A percentile compares a stretch with the other conserved stretches of the same genome.
Evolutionary conservation across 1,140 invertebrate species (phyloP).

Genomic region (Trinorchestia longiramus): DNA sequence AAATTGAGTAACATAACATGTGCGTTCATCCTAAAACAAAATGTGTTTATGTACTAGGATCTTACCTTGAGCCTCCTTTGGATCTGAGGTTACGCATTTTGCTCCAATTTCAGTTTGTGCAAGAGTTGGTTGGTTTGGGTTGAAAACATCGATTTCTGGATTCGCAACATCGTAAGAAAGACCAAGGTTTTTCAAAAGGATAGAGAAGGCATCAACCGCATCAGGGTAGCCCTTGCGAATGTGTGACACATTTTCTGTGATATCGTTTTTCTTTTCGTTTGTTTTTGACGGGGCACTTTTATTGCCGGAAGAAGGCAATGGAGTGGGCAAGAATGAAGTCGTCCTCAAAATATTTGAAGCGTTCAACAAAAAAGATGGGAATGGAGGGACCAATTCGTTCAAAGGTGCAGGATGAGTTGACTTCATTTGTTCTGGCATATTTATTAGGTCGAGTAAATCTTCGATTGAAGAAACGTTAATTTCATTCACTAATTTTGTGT

Average conservation of each 20-base stretch:
- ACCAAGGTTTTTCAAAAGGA: neutral
- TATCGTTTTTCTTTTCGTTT: neutral
- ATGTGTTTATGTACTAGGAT: neutral
- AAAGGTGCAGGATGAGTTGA: neutral
- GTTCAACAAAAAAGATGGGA: neutral
- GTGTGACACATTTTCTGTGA: neutral
- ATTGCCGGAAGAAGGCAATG: neutral
- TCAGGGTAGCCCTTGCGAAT: neutral
- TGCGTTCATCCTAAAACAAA: neutral
- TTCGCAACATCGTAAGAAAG: neutral
- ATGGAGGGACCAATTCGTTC: neutral
- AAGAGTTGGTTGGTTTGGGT: neutral
- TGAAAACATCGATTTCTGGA: constrained; percentile 37
- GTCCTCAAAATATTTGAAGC: neutral
- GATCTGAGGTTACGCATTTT: constrained; percentile 21
- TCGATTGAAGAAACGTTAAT: neutral
- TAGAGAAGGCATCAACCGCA: constrained; percentile 10
- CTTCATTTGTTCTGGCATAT: neutral
- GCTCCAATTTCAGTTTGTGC: constrained; percentile 12
- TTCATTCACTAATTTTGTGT: neutral
- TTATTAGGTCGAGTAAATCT: neutral
- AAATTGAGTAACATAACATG: too few species aligned
- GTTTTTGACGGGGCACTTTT: neutral
- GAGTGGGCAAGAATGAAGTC: neutral
- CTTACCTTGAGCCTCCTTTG: constrained; percentile 40